Evolutionary conservation across 2,113 vertebrate species (phyloP).

Genomic region (Gymnobelideus leadbeateri): DNA sequence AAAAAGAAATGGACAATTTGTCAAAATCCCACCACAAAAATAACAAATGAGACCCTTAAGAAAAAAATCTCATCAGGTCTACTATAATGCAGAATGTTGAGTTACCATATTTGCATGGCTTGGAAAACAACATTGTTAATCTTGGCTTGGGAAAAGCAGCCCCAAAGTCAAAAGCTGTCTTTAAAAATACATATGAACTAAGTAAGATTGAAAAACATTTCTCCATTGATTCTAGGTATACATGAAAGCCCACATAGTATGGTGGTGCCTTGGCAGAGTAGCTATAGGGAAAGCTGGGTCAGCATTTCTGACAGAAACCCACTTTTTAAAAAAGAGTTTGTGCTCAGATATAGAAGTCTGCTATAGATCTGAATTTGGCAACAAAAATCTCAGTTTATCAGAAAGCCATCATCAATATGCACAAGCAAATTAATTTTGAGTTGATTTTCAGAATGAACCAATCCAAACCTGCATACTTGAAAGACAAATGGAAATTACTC

Average conservation of each 20-base stretch:
- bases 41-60: background rate
- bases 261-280: background rate
- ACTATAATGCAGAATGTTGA: constrained; percentile 51
- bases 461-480: constrained; percentile 51
- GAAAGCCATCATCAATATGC: constrained; percentile 54
- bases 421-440: constrained; percentile 16
- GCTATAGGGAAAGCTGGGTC: background rate
- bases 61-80: constrained; percentile 35
- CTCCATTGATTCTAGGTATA: constrained; percentile 46
- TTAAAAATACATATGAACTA: constrained; percentile 66
- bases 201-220: constrained; percentile 53
- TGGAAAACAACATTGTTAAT: constrained; percentile 74
- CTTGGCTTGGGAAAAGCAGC: constrained; percentile 49
- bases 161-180: constrained; percentile 36
- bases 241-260: background rate
- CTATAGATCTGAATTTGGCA: constrained; percentile 68
- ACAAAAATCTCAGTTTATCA: constrained; percentile 62
- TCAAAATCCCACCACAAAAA: constrained; percentile 33
- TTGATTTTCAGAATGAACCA: constrained; percentile 63
- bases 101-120: constrained; percentile 65
- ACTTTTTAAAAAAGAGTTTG: constrained; percentile 72
- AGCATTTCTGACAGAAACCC: constrained; percentile 63
- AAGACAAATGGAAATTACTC: constrained; percentile 62
- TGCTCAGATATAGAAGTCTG: constrained; percentile 53
- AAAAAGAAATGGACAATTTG: constrained; percentile 28